Evolutionary conservation across 2,113 vertebrate genomes (phyloP), one percentile per base, ranked within the genome.

Genomic region (cattle (Bos taurus)): DNA sequence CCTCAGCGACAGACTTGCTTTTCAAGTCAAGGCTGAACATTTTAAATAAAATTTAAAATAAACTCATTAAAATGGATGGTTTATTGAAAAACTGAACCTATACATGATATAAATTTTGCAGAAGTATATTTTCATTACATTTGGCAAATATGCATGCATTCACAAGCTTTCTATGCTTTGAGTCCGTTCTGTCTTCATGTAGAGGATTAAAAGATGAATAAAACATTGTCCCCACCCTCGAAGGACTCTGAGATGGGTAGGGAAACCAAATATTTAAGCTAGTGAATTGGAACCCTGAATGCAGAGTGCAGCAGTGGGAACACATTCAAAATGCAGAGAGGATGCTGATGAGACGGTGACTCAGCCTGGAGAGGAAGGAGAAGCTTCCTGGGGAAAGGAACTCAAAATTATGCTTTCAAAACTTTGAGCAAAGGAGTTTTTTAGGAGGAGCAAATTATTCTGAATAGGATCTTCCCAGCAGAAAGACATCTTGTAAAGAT

Each of bases 1-100:
- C 59, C 81, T 67, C n/a, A 91, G 71, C 7, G n/a, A 36, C 10
- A 87, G 62, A 77, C n/a, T 78, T 95, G 64, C 36, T 93, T 93
- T 83, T 26, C 43, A 97, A 94, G 52, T 85, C 11, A 48, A 92
- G 4, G 9, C 92, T 94, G 26, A 88, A 81, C 17, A 0, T 9
- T 77, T 80, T 85, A 95, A 91, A 56, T 83, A 54, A 83, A 88
- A 84, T 90, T 87, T 46, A 78, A 95, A 90, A 64, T 95, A 50
- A 90, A 62, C 40, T 88, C 46, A 93, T 87, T 82, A 82, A 86
- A 86, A 80, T 89, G 3, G 6, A 50, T 86, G 46, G 2, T n/a
- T 96, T 88, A 82, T 86, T 89, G 40, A 86, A 97, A 92, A 92
- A 88, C 52, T 23, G n/a, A 84, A n/a, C 14, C 10, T 92, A 54